Percentiles rank a stretch among this genome's conserved stretches.
phyloP scores from a whole-genome alignment of 2,113 vertebrate genomes.

The Bubo scandiacus region DNA sequence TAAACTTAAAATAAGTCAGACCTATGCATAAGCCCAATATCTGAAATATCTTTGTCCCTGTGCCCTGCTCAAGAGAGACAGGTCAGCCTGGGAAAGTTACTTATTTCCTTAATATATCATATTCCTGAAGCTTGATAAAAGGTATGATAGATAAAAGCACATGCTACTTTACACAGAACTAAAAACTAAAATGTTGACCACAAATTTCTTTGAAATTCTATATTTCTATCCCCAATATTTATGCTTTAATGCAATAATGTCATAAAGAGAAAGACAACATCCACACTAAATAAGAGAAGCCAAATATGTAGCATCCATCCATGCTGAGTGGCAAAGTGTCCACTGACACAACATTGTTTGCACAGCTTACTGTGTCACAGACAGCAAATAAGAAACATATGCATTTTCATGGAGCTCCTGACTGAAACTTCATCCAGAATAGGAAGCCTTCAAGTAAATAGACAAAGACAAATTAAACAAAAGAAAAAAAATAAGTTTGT shows the following conservation, averaged over 20 bases:
- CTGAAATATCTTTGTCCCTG: background rate
- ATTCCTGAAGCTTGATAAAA: background rate
- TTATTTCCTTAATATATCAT: background rate
- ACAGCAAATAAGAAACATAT: background rate
- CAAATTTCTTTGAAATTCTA: background rate
- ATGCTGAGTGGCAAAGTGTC: background rate
- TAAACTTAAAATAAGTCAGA: background rate
- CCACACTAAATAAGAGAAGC: background rate
- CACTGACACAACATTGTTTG: background rate
- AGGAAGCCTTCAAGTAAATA: background rate
- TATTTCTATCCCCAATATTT: background rate
- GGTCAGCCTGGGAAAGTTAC: background rate
- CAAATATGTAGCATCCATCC: background rate
- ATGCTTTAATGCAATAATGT: background rate
- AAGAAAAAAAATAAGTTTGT: background rate
- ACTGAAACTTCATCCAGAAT: background rate
- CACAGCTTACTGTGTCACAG: background rate
- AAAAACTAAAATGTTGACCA: background rate
- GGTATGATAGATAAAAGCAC: background rate
- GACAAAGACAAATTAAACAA: conserved; percentile 24
- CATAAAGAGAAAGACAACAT: background rate
- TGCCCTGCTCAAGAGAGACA: background rate
- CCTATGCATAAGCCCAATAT: background rate
- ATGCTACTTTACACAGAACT: background rate
- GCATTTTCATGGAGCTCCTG: background rate